These are phyloP conservation scores for Acrocephalus kingi DNA, from an alignment of 2,113 vertebrate genomes.

Conservation along the genomic window DNA sequence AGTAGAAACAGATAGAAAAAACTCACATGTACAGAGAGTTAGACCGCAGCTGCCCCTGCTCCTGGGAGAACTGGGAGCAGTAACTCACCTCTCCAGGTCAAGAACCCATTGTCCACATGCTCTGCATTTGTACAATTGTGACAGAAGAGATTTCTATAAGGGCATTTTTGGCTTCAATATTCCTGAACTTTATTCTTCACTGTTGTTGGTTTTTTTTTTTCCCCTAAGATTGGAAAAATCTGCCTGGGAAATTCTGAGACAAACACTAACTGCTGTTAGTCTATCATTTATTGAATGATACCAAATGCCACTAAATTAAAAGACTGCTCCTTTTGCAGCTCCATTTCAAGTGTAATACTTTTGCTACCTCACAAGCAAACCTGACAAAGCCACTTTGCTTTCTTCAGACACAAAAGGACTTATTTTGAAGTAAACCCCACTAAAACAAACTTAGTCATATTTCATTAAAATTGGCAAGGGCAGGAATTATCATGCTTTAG, in stretches of 20 bases:
- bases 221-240: neutral
- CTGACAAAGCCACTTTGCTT: neutral
- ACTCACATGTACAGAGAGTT: neutral
- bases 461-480: slow-evolving; percentile 29
- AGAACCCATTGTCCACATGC: neutral
- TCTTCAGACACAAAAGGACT: neutral
- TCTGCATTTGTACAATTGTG: neutral
- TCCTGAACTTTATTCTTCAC: neutral
- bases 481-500: slow-evolving; percentile 19
- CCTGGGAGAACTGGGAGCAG: neutral
- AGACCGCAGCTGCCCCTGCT: neutral
- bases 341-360: neutral
- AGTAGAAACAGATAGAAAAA: neutral
- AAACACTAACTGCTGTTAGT: neutral
- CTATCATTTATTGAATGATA: neutral
- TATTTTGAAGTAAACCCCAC: slow-evolving; percentile 20
- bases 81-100: neutral
- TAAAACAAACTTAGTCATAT: neutral
- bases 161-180: neutral
- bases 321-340: neutral
- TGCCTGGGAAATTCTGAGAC: neutral
- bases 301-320: neutral
- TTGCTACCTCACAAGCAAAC: neutral
- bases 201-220: neutral
- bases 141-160: neutral